phyloP scores from a whole-genome alignment of 2,113 vertebrate species.

The Albula glossodonta region DNA sequence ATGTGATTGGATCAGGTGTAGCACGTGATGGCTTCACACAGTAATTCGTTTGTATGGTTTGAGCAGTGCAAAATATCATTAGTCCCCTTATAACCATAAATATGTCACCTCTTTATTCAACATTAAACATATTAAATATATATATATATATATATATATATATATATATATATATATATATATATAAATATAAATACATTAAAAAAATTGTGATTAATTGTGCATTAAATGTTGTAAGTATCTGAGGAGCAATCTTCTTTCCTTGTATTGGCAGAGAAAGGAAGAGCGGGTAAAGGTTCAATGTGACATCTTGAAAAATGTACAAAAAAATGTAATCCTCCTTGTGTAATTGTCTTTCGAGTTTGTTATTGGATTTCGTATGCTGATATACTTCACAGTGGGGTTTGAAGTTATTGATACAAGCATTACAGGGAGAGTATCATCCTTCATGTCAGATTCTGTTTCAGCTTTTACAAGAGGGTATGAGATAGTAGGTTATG shows the following conservation, averaged over 20 bases:
- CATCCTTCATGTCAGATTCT: neutral
- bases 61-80: too few relatives aligned
- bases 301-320: neutral
- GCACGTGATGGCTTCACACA: neutral
- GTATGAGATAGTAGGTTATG: neutral
- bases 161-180: too few relatives aligned
- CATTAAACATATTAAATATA: too few relatives aligned
- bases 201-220: neutral
- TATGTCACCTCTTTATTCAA: too few relatives aligned
- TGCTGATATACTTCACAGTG: neutral
- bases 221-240: neutral
- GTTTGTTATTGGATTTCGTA: neutral
- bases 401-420: neutral
- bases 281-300: neutral
- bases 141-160: too few relatives aligned
- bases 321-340: neutral
- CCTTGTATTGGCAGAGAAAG: neutral
- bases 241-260: too few relatives aligned
- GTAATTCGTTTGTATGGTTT: neutral
- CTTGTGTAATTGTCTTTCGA: neutral
- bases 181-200: too few relatives aligned
- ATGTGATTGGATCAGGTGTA: neutral
- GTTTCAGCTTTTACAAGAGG: too few relatives aligned
- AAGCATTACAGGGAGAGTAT: neutral
- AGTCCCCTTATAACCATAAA: too few relatives aligned